Evolutionary conservation across 2,113 vertebrate genomes (phyloP).

Genomic region (Bubo bubo): DNA sequence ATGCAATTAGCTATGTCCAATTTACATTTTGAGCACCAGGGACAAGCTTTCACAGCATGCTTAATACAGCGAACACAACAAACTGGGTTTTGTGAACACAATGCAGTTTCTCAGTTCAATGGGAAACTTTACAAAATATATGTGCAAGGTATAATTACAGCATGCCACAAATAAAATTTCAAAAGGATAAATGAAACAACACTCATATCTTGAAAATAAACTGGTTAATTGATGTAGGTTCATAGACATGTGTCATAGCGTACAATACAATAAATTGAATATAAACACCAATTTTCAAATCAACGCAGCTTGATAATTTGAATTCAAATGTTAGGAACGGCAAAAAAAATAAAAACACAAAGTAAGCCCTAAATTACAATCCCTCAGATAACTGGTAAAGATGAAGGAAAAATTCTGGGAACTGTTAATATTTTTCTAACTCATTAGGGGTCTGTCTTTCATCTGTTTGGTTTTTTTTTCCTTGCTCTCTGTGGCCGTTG

Average conservation of each 20-base stretch:
- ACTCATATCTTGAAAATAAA: slow-evolving; percentile 36
- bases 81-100: slow-evolving; percentile 5
- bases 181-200: slow-evolving; percentile 40
- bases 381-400: background rate
- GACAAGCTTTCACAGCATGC: background rate
- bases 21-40: slow-evolving; percentile 58
- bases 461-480: background rate
- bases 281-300: slow-evolving; percentile 61
- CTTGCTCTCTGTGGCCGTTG: background rate
- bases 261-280: slow-evolving; percentile 26
- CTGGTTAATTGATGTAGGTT: slow-evolving; percentile 22
- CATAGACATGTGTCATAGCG: background rate
- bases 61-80: slow-evolving; percentile 34
- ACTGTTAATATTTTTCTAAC: background rate
- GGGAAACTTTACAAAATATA: slow-evolving; percentile 33
- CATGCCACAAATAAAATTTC: slow-evolving; percentile 32
- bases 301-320: slow-evolving; percentile 10
- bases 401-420: background rate
- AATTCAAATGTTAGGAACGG: background rate
- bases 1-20: slow-evolving; percentile 50
- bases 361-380: background rate
- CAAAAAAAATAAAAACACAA: background rate
- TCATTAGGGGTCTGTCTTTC: background rate
- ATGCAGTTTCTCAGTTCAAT: slow-evolving; percentile 9
- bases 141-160: slow-evolving; percentile 24